phyloP scores from a whole-genome alignment of 2,888 invertebrate genomes.

The Drosophila barbarae region DNA sequence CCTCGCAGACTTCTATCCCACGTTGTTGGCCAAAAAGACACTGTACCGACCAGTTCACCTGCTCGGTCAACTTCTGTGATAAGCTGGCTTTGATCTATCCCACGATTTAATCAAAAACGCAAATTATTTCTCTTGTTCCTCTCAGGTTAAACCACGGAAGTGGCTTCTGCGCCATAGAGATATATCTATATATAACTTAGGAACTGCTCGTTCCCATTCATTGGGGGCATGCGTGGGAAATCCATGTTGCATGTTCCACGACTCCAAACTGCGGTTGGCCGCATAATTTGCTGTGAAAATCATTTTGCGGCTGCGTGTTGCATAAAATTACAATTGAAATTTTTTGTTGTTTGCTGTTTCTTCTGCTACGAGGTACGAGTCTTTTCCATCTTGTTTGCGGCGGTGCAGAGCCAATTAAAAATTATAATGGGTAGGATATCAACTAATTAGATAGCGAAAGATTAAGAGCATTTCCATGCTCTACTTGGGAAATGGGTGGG shows the following conservation, averaged over 20 bases:
- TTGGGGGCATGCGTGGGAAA: slow-evolving; percentile 63
- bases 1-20: slow-evolving; percentile 42
- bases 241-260: slow-evolving; percentile 55
- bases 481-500: slow-evolving; percentile 23
- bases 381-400: slow-evolving; percentile 20
- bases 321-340: slow-evolving; percentile 67
- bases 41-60: slow-evolving; percentile 23
- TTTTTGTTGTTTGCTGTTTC: slow-evolving; percentile 10
- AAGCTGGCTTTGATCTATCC: slow-evolving; percentile 63
- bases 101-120: slow-evolving; percentile 76
- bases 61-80: slow-evolving; percentile 41
- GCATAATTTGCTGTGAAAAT: slow-evolving; percentile 70
- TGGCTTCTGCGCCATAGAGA: slow-evolving; percentile 38
- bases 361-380: not conserved
- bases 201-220: slow-evolving; percentile 35
- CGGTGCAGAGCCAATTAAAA: slow-evolving; percentile 51
- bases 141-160: slow-evolving; percentile 56
- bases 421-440: slow-evolving; percentile 38
- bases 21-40: slow-evolving; percentile 37
- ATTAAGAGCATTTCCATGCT: slow-evolving; percentile 49
- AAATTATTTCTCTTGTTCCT: slow-evolving; percentile 50
- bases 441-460: slow-evolving; percentile 50
- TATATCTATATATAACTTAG: slow-evolving; percentile 11
- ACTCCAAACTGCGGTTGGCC: slow-evolving; percentile 61
- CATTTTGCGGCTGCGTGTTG: slow-evolving; percentile 68